Percentiles rank a stretch among this genome's conserved stretches.
Evolutionary conservation across 2,113 vertebrate genomes (phyloP).

Genomic region (Rhagologus leucostigma): DNA sequence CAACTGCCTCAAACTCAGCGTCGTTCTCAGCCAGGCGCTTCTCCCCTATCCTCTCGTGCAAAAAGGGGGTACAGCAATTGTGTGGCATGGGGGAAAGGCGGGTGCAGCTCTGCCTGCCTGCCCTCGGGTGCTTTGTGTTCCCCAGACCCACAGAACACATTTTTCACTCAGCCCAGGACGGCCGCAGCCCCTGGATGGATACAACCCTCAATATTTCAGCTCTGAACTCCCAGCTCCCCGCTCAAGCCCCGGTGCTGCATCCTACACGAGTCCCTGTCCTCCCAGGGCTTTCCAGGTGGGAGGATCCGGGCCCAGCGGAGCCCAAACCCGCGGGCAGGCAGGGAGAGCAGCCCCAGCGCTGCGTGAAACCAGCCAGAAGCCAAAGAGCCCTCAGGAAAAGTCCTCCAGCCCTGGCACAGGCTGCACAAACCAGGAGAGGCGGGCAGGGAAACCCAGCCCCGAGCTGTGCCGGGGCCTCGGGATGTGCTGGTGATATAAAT

Average conservation of each 20-base stretch:
- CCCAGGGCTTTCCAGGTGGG: neutral
- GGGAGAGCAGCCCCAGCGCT: rapidly evolving
- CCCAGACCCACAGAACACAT: neutral
- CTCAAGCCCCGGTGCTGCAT: neutral
- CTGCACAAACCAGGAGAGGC: neutral
- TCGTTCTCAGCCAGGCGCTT: neutral
- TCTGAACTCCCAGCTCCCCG: neutral
- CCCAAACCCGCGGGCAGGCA: rapidly evolving
- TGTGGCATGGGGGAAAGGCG: rapidly evolving
- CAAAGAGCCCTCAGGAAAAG: neutral
- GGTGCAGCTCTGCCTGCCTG: neutral
- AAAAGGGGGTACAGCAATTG: rapidly evolving
- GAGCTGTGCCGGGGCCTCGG: neutral
- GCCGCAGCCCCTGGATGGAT: neutral
- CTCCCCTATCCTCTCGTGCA: neutral
- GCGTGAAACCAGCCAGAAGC: neutral
- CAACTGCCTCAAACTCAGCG: neutral
- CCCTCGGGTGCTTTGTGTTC: neutral
- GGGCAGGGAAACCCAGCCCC: neutral
- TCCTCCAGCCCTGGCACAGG: neutral
- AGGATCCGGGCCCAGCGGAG: neutral
- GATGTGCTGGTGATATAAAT: neutral
- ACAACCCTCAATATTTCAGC: neutral
- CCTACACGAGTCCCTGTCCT: rapidly evolving
- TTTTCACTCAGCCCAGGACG: neutral